These are phyloP conservation scores for Valencia hispanica DNA, from an alignment of 2,797 vertebrate genomes.

Conservation along the genomic window DNA sequence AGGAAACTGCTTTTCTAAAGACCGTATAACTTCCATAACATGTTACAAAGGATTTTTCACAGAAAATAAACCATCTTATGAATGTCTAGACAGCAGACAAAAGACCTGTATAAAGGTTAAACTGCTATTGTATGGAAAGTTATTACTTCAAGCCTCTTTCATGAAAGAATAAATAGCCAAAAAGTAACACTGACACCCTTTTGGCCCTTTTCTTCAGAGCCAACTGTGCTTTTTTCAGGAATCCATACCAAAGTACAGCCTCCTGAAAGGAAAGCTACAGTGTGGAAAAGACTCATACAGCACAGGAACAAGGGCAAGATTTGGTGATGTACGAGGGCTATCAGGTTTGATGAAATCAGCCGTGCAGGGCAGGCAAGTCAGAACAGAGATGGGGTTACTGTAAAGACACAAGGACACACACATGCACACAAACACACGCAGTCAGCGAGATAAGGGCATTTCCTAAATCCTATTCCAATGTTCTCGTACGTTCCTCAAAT, in stretches of 20 bases:
- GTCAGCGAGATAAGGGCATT: conserved; percentile 54
- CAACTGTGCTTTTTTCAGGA: conserved; percentile 24
- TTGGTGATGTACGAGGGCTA: conserved; percentile 49
- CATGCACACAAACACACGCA: neutral
- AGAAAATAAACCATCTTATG: conserved; percentile 20
- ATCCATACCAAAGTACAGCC: conserved; percentile 17
- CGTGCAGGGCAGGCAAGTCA: conserved; percentile 37
- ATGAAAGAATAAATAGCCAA: conserved; percentile 27
- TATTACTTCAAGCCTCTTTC: conserved; percentile 44
- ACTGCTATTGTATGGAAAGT: conserved; percentile 39
- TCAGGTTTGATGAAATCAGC: conserved; percentile 55
- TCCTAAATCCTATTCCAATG: conserved; percentile 64
- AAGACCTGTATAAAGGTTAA: conserved; percentile 47
- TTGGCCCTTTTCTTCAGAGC: conserved; percentile 7
- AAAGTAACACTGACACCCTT: conserved; percentile 27
- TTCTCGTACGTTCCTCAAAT: conserved; percentile 49
- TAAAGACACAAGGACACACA: conserved; percentile 49
- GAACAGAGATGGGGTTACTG: conserved; percentile 46
- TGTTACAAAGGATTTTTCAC: conserved; percentile 30
- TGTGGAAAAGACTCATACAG: conserved; percentile 34
- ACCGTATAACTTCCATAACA: conserved; percentile 22
- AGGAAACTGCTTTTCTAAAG: conserved; percentile 5
- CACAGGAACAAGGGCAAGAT: conserved; percentile 29
- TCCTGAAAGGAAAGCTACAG: conserved; percentile 23
- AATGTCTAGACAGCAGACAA: conserved; percentile 25